A percentile compares a stretch with the other conserved stretches of the same genome.
phyloP scores from a whole-genome alignment of 2,113 vertebrate species.

The Cynopterus brachyotis region DNA sequence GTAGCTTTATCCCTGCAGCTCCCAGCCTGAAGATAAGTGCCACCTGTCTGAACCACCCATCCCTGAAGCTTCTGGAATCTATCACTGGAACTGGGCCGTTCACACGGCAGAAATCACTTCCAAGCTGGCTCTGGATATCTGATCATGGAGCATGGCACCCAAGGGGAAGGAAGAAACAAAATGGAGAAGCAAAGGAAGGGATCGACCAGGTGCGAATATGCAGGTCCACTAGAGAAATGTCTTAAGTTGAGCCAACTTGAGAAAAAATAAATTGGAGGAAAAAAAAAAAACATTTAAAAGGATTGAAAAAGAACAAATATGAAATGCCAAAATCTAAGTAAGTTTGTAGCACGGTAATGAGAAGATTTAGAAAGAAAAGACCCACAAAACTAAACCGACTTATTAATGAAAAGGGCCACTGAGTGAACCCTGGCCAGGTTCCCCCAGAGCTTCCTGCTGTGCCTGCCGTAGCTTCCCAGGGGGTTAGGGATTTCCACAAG shows the following conservation, averaged over 20 bases:
- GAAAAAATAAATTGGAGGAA: neutral
- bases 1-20: neutral
- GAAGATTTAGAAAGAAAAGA: neutral
- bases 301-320: neutral
- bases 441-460: neutral
- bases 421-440: neutral
- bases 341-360: neutral
- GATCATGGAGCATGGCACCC: neutral
- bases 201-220: neutral
- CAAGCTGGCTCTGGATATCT: neutral
- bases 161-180: neutral
- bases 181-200: neutral
- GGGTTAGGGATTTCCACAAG: neutral
- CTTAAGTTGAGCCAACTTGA: neutral
- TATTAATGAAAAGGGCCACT: neutral
- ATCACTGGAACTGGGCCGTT: rapidly evolving
- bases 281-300: neutral
- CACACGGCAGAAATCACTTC: neutral
- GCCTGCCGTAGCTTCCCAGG: neutral
- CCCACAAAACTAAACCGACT: neutral
- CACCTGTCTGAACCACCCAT: neutral
- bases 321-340: neutral
- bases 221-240: neutral
- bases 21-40: neutral
- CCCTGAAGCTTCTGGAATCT: neutral